phyloP scores from a whole-genome alignment of 2,113 vertebrate genomes.

The Cheirogaleus medius region DNA sequence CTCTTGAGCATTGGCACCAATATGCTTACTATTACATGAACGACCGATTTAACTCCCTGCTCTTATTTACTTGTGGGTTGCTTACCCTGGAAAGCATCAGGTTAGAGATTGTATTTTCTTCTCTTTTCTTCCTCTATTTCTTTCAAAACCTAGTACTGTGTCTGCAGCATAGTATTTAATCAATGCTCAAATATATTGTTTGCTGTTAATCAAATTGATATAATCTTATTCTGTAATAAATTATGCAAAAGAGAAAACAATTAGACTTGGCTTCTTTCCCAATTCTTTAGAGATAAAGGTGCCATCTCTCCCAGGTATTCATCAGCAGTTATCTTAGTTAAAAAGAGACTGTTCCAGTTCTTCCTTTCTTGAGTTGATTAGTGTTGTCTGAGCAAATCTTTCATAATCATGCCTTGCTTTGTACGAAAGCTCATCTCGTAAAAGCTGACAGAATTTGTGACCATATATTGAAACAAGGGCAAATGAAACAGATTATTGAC shows the following conservation, averaged over 20 bases:
- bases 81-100: neutral
- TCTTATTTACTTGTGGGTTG: neutral
- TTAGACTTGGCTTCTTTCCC: neutral
- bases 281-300: neutral
- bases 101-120: neutral
- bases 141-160: neutral
- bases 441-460: neutral
- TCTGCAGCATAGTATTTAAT: neutral
- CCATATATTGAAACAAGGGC: neutral
- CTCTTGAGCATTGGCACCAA: neutral
- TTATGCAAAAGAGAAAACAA: neutral
- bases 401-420: neutral
- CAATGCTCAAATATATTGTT: neutral
- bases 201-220: neutral
- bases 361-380: neutral
- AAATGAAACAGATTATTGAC: neutral
- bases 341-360: neutral
- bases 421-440: neutral
- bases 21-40: neutral
- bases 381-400: neutral
- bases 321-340: neutral
- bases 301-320: neutral
- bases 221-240: neutral
- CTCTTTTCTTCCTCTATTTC: neutral
- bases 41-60: neutral